Conservation (phyloP, 2,113 vertebrate species). For the Boulengeromyrus knoepffleri region DNA sequence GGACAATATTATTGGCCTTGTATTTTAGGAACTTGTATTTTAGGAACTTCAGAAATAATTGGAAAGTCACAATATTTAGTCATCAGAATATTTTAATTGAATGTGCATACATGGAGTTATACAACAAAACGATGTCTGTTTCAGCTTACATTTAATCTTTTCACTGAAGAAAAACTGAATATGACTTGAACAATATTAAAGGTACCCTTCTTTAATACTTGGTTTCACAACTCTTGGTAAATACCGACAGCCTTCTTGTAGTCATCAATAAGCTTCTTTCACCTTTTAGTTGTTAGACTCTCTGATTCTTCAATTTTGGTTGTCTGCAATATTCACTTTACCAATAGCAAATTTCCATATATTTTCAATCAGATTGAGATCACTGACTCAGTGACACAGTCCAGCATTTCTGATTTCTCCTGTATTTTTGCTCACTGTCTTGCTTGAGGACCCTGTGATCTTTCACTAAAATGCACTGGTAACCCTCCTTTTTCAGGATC, state of each 20-base stretch:
- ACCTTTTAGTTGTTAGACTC: not conserved
- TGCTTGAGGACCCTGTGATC: not conserved
- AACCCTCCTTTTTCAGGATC: not conserved
- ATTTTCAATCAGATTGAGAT: not conserved
- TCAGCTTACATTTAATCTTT: not conserved
- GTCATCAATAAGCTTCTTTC: not conserved
- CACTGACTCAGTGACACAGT: not conserved
- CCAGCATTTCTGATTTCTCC: not conserved
- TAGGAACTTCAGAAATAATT: not conserved
- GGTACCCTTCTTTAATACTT: not conserved
- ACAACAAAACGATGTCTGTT: not conserved
- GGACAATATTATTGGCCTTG: not conserved
- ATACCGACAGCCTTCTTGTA: not conserved
- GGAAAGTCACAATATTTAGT: not conserved
- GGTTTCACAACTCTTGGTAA: not conserved
- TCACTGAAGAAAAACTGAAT: not conserved
- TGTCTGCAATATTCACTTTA: not conserved
- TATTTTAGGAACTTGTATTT: not conserved
- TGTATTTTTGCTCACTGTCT: not conserved
- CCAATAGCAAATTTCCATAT: not conserved
- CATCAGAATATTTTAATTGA: not conserved
- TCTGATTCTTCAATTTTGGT: not conserved
- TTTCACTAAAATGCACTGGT: not conserved
- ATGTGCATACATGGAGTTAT: not conserved
- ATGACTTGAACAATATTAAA: not conserved